Evolutionary conservation across 2,797 vertebrate species (phyloP).

Genomic region (Sebastes hopkinsi): DNA sequence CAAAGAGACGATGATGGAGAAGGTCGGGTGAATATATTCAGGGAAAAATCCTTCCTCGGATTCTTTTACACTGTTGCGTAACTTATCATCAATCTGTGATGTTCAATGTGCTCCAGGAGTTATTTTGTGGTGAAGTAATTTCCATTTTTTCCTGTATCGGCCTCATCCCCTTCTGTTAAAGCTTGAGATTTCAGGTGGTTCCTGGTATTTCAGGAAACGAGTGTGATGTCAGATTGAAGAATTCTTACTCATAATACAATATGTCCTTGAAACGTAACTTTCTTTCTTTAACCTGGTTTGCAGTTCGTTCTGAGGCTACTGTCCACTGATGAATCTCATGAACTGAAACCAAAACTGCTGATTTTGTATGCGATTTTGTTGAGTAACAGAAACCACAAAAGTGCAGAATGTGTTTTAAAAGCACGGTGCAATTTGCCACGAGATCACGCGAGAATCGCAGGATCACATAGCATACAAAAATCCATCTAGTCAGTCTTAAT

Average conservation of each 20-base stretch:
- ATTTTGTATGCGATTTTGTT: neutral
- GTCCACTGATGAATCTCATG: neutral
- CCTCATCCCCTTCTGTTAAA: constrained; percentile 26
- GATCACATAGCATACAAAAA: too few species aligned
- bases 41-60: neutral
- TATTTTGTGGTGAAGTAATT: constrained; percentile 27
- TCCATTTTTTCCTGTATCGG: constrained; percentile 4
- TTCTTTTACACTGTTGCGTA: constrained; percentile 18
- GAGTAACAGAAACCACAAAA: neutral
- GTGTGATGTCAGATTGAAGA: constrained; percentile 4
- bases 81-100: constrained; percentile 20
- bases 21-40: constrained; percentile 19
- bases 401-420: neutral
- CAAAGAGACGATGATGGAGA: constrained; percentile 13
- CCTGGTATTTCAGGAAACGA: neutral
- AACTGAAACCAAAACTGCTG: neutral
- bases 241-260: constrained; percentile 5
- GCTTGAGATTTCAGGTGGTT: constrained; percentile 9
- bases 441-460: too few species aligned
- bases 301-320: neutral
- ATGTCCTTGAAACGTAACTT: neutral
- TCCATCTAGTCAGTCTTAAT: too few species aligned
- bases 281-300: neutral
- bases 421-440: too few species aligned
- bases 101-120: constrained; percentile 15